phyloP scores from a whole-genome alignment of 2,797 vertebrate genomes.

The Spinus olivaceus region DNA sequence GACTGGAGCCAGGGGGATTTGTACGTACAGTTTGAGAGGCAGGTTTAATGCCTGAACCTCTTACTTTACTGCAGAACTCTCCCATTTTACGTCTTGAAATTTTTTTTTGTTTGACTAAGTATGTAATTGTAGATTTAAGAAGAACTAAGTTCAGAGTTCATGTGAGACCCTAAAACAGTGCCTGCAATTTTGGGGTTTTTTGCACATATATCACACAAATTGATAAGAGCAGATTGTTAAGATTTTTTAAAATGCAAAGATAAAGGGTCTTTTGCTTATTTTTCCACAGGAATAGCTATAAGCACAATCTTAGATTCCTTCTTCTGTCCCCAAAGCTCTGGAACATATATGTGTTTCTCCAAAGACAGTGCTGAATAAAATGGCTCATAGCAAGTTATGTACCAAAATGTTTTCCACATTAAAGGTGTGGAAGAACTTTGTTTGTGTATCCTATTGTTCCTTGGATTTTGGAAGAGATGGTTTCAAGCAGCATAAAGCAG shows the following conservation, averaged over 20 bases:
- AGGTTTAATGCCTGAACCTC: not conserved
- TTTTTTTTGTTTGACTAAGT: not conserved
- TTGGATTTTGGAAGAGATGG: not conserved
- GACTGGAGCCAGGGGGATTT: not conserved
- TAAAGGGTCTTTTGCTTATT: not conserved
- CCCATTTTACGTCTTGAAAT: not conserved
- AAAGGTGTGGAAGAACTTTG: not conserved
- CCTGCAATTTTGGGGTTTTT: not conserved
- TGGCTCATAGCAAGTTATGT: not conserved
- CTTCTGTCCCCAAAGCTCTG: not conserved
- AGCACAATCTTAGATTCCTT: not conserved
- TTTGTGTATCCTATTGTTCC: not conserved
- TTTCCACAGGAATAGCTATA: not conserved
- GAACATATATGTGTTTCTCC: not conserved
- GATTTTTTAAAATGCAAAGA: not conserved
- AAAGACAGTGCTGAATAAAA: not conserved
- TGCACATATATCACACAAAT: not conserved
- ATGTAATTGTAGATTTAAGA: not conserved
- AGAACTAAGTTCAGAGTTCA: not conserved
- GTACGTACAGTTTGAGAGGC: not conserved
- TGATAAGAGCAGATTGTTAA: not conserved
- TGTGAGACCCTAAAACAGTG: not conserved
- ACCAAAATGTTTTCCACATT: not conserved
- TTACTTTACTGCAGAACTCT: not conserved
- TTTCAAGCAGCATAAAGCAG: not conserved